Conservation (phyloP, 2,888 invertebrate species). For the Philaethria dido region DNA sequence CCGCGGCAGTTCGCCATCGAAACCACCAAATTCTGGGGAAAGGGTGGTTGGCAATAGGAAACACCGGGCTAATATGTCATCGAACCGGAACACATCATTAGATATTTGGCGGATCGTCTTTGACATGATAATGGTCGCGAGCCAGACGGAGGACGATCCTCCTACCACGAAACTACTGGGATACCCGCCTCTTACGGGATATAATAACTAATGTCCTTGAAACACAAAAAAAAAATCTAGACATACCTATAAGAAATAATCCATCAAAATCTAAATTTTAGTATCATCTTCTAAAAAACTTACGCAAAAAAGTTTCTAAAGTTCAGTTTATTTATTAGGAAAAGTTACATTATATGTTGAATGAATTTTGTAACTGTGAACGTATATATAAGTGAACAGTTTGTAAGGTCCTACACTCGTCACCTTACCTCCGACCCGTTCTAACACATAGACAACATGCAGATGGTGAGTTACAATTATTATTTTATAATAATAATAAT, state of each 20-base stretch:
- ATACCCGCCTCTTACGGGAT: no score
- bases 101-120: no score
- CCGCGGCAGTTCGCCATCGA: no score
- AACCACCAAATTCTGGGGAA: no score
- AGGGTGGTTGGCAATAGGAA: no score
- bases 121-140: no score
- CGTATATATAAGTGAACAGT: slow-evolving; percentile 66
- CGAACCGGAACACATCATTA: no score
- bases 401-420: slow-evolving; percentile 62
- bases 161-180: no score
- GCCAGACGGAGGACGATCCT: no score
- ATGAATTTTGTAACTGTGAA: slow-evolving; percentile 69
- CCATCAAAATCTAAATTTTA: slow-evolving; percentile 23
- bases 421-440: slow-evolving; percentile 69
- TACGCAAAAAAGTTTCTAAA: slow-evolving; percentile 61
- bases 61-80: no score
- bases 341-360: slow-evolving; percentile 71
- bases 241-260: neutral
- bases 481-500: slow-evolving; percentile 8
- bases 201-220: no score
- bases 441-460: slow-evolving; percentile 62
- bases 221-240: neutral
- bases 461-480: slow-evolving; percentile 66
- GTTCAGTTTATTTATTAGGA: slow-evolving; percentile 64
- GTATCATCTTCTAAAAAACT: slow-evolving; percentile 38